Evolutionary conservation across 2,888 invertebrate species (phyloP).

Genomic region (Temnothorax unifasciatus): DNA sequence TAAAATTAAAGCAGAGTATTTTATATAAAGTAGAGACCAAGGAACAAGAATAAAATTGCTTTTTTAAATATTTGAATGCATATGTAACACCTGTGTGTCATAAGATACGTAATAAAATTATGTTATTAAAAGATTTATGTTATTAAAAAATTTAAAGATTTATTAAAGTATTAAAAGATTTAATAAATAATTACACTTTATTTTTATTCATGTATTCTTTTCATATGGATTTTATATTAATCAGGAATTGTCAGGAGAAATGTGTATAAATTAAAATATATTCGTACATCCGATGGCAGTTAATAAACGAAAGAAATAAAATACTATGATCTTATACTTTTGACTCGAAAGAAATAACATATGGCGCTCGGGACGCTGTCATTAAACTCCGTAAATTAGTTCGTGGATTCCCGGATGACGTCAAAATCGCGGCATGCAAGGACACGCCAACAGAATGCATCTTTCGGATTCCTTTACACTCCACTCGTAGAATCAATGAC

Average conservation of each 20-base stretch:
- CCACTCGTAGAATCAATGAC: background rate
- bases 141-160: no score
- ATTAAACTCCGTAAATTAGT: constrained; percentile 27
- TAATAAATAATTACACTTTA: background rate
- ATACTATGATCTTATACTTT: background rate
- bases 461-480: background rate
- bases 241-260: background rate
- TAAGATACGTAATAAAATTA: background rate
- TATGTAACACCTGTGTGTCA: background rate
- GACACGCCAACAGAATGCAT: constrained; percentile 7
- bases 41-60: background rate
- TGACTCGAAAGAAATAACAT: background rate
- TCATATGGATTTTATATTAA: background rate
- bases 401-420: constrained; percentile 32
- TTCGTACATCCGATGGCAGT: background rate
- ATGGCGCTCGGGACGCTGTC: background rate
- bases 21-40: background rate
- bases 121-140: background rate
- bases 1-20: background rate
- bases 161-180: background rate
- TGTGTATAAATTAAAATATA: background rate
- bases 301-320: background rate
- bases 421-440: constrained; percentile 33
- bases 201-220: background rate
- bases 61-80: background rate